Percentiles rank a stretch among this genome's conserved stretches.
These are phyloP conservation scores for Erynnis tages DNA, from an alignment of 2,888 invertebrate species.

Conservation along the genomic window DNA sequence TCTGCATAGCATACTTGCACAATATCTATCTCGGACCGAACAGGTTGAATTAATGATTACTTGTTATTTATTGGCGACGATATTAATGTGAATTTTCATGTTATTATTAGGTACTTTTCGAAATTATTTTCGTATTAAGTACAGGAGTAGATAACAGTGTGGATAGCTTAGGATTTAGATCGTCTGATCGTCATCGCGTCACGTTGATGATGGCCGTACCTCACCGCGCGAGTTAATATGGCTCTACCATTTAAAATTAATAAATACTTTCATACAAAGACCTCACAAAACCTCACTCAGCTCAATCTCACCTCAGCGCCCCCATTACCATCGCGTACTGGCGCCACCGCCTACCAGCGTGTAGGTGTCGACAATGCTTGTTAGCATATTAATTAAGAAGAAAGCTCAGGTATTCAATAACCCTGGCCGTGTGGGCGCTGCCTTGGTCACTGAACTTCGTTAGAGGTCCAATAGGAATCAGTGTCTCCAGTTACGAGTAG, in stretches of 20 bases:
- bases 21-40: conserved; percentile 4
- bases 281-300: background rate
- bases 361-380: conserved; percentile 76
- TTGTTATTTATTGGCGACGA: no score
- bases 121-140: no score
- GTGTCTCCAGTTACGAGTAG: background rate
- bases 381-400: conserved; percentile 79
- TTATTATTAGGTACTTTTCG: no score
- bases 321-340: conserved; percentile 35
- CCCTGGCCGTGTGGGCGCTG: conserved; percentile 24
- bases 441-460: conserved; percentile 33
- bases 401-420: conserved; percentile 72
- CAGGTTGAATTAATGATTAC: background rate
- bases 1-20: conserved; percentile 12
- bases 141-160: no score
- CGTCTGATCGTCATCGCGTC: no score
- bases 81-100: no score
- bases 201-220: no score
- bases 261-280: no score
- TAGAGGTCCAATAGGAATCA: background rate
- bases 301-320: no score
- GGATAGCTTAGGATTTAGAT: no score
- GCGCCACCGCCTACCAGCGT: conserved; percentile 46
- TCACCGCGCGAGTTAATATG: no score
- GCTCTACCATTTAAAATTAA: no score